phyloP scores from a whole-genome alignment of 1,140 invertebrate genomes.

The Papilio dardanus region DNA sequence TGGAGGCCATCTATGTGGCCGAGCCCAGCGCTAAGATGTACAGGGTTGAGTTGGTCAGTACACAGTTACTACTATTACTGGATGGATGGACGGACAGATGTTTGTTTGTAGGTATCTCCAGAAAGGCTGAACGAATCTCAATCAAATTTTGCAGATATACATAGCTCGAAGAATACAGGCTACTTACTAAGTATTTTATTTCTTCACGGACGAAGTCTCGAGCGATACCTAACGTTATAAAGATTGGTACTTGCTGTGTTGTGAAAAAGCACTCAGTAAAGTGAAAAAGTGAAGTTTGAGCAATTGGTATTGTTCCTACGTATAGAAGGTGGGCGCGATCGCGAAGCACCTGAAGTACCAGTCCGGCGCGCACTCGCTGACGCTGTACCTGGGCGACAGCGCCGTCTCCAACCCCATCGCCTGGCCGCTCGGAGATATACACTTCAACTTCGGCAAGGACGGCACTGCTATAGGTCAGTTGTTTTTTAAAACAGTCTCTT shows the following conservation, averaged over 20 bases:
- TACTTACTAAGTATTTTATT: too few species aligned
- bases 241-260: too few species aligned
- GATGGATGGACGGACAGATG: too few species aligned
- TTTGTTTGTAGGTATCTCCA: too few species aligned
- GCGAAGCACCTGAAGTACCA: constrained; percentile 91
- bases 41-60: constrained; percentile 93
- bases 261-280: too few species aligned
- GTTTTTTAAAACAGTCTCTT: too few species aligned
- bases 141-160: too few species aligned
- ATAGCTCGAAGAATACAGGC: too few species aligned
- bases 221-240: too few species aligned
- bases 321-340: constrained; percentile 90
- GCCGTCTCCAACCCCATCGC: constrained; percentile 94
- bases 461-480: constrained; percentile 50
- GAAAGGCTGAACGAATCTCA: too few species aligned
- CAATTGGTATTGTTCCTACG: constrained; percentile 41
- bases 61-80: neutral
- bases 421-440: constrained; percentile 92
- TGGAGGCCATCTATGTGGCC: constrained; percentile 96
- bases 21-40: constrained; percentile 92
- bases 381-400: constrained; percentile 95
- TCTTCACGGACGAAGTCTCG: too few species aligned
- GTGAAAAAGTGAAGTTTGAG: too few species aligned
- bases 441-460: constrained; percentile 83
- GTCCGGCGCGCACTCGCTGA: constrained; percentile 92